Evolutionary conservation across 2,113 vertebrate genomes (phyloP).

Genomic region (Patagioenas fasciata): DNA sequence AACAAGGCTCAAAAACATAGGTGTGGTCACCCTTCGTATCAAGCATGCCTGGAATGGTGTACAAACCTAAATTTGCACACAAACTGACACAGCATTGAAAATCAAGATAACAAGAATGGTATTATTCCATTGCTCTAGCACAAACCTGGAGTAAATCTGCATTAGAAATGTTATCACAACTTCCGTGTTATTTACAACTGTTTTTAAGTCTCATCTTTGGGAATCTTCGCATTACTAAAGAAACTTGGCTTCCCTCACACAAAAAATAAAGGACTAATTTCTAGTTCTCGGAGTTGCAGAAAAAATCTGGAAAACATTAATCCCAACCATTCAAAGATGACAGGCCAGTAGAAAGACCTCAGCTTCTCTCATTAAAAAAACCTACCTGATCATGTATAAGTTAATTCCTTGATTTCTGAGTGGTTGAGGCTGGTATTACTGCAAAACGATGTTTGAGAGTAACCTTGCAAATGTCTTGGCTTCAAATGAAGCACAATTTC

Average conservation of each 20-base stretch:
- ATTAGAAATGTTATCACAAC: background rate
- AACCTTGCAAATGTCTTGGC: background rate
- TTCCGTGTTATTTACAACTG: background rate
- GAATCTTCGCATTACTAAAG: background rate
- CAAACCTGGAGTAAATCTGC: background rate
- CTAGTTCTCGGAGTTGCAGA: background rate
- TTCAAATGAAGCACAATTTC: background rate
- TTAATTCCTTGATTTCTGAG: background rate
- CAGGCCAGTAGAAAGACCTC: background rate
- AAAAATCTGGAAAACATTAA: background rate
- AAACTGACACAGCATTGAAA: background rate
- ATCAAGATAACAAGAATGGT: background rate
- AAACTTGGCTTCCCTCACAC: background rate
- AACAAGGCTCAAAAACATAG: background rate
- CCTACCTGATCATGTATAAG: background rate
- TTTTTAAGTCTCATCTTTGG: background rate
- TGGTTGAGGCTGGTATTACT: background rate
- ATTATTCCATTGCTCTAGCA: background rate
- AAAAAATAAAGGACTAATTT: background rate
- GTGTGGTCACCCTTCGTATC: background rate
- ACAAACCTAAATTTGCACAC: background rate
- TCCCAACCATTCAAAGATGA: background rate
- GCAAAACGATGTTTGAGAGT: background rate
- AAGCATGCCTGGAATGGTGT: background rate
- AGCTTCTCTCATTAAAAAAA: background rate